Conservation (phyloP, 1,140 invertebrate species). For the Trissolcus basalis region DNA sequence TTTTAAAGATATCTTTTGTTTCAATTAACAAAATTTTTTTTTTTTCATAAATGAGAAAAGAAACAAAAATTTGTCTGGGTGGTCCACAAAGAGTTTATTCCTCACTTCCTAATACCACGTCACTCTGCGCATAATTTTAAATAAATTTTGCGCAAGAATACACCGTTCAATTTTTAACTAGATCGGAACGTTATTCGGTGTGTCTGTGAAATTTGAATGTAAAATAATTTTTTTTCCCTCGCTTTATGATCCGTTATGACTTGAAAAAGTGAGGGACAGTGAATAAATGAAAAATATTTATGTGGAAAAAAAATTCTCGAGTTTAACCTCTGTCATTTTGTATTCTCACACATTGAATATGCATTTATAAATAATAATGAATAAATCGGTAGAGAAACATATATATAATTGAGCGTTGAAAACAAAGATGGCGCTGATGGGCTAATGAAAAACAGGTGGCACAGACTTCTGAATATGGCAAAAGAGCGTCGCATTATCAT, state of each 20-base stretch:
- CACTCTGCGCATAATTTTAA: slow-evolving; percentile 25
- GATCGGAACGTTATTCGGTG: slow-evolving; percentile 45
- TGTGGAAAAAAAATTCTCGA: too few species aligned
- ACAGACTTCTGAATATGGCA: slow-evolving; percentile 51
- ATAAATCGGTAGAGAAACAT: slow-evolving; percentile 8
- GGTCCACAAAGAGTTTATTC: slow-evolving; percentile 41
- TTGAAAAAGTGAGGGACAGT: too few species aligned
- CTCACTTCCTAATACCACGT: slow-evolving; percentile 26
- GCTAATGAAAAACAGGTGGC: slow-evolving; percentile 54
- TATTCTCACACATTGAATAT: too few species aligned
- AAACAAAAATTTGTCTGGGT: slow-evolving; percentile 18
- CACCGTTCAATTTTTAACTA: slow-evolving; percentile 38
- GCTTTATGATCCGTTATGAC: slow-evolving; percentile 13
- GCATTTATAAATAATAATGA: too few species aligned
- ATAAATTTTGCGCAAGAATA: slow-evolving; percentile 54
- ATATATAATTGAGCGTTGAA: too few species aligned
- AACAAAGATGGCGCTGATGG: slow-evolving; percentile 30
- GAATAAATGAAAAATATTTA: slow-evolving; percentile 1
- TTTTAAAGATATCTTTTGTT: too few species aligned
- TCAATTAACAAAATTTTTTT: too few species aligned
- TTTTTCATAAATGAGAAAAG: too few species aligned
- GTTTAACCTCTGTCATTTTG: too few species aligned
- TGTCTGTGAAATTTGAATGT: slow-evolving; percentile 30
- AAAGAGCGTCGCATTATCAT: slow-evolving; percentile 61
- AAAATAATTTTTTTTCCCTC: slow-evolving; percentile 50